These are phyloP conservation scores for Toxotes jaculatrix DNA, from an alignment of 2,113 vertebrate species.

Conservation along the genomic window DNA sequence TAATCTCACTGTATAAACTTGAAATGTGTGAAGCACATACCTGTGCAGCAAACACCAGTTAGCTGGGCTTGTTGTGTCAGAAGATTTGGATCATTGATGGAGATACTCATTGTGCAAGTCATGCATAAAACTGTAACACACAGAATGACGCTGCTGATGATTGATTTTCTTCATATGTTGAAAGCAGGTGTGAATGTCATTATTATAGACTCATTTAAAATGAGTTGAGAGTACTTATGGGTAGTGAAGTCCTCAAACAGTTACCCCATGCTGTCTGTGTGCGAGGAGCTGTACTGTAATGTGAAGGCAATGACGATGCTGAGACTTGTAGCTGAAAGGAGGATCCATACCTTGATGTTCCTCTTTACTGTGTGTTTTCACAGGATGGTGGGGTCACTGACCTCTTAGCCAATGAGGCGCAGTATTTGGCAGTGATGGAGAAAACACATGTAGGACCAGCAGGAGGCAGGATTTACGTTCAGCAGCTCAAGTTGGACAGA, in stretches of 20 bases:
- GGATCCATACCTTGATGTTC: conserved; percentile 8
- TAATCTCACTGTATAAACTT: too few species aligned
- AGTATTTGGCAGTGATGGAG: conserved; percentile 33
- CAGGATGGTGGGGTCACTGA: conserved; percentile 50
- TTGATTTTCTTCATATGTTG: too few species aligned
- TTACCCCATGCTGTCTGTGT: neutral
- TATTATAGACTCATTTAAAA: too few species aligned
- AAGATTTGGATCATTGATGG: too few species aligned
- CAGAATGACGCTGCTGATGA: too few species aligned
- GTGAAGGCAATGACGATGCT: neutral
- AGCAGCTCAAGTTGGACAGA: neutral
- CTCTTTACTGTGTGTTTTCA: conserved; percentile 40
- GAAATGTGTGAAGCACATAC: too few species aligned
- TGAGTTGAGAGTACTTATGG: conserved; percentile 14
- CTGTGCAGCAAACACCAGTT: too few species aligned
- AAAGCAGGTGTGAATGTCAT: too few species aligned
- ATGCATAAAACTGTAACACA: too few species aligned
- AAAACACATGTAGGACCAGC: conserved; percentile 57
- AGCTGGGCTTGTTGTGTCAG: too few species aligned
- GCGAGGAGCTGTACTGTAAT: neutral
- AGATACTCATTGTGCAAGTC: too few species aligned
- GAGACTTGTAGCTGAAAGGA: neutral
- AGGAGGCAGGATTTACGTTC: conserved; percentile 37
- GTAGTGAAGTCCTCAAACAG: conserved; percentile 36
- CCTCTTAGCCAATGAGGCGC: conserved; percentile 48